Percentiles rank a stretch among this genome's conserved stretches.
Conservation (phyloP, 2,888 invertebrate genomes). For the Itoplectis maculator region DNA sequence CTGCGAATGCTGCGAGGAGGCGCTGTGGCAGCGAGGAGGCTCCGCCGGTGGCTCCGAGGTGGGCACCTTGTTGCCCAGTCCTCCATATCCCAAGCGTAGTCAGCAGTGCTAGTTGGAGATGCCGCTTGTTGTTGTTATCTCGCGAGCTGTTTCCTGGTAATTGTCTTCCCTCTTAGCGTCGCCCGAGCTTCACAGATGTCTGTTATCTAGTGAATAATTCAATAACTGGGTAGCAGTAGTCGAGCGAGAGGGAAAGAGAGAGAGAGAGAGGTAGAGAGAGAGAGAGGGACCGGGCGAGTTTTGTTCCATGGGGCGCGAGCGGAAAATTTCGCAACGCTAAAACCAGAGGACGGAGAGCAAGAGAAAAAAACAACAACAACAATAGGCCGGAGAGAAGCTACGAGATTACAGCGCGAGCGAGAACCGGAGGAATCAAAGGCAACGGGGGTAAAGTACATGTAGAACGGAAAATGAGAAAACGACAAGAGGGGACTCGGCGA, state of each 20-base stretch:
- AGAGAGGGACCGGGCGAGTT: slow-evolving; percentile 63
- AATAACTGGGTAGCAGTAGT: slow-evolving; percentile 79
- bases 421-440: neutral
- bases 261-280: no score
- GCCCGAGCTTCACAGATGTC: slow-evolving; percentile 74
- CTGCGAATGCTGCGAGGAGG: neutral
- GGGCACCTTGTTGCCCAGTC: slow-evolving; percentile 61
- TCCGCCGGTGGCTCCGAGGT: slow-evolving; percentile 34
- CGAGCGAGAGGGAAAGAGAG: no score
- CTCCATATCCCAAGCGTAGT: slow-evolving; percentile 53
- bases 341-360: neutral
- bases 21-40: slow-evolving; percentile 39
- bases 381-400: slow-evolving; percentile 41
- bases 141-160: slow-evolving; percentile 82
- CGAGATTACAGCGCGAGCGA: slow-evolving; percentile 50
- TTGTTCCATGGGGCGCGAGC: neutral
- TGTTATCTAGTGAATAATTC: slow-evolving; percentile 84
- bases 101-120: slow-evolving; percentile 66
- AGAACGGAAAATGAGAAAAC: slow-evolving; percentile 41
- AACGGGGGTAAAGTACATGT: neutral
- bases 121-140: slow-evolving; percentile 82
- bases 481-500: neutral
- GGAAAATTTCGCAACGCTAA: slow-evolving; percentile 27
- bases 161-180: slow-evolving; percentile 81
- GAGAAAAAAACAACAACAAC: slow-evolving; percentile 5